Base-by-base conservation (phyloP, 2,113 vertebrate genomes). In the Dicaeum eximium region DNA sequence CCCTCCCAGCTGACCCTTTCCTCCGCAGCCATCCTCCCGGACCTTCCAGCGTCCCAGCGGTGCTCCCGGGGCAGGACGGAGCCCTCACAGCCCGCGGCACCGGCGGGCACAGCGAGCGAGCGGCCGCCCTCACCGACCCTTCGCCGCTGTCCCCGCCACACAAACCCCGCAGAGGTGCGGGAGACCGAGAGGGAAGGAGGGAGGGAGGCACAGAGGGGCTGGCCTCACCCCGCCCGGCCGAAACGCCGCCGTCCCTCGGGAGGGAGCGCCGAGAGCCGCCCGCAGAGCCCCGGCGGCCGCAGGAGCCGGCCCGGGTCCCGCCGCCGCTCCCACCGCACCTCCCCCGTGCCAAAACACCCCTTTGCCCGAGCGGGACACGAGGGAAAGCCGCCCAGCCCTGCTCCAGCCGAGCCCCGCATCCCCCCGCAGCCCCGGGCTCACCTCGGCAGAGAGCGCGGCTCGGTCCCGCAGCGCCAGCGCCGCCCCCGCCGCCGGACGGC, bases 91-190 rank as follows among this genome's bases (percentile, higher is more conserved):
- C 54, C 54, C 1, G 53, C 45, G 37, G 83, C 62, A 33, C 33
- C 2, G 45, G 62, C 15, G 33, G 54, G 5, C 64, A 28, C 38
- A 15, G 38, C 25, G 33, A 28, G 33, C 2, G 38, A 44, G 67
- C 57, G 22, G 13, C 89, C 25, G 0, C 1, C 9, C 4, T 21
- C 47, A 2, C 2, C 2, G 1, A 47, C 7, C 75, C 44, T 37
- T 16, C 9, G 1, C 57, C 71, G 2, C n/a, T 15, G 18, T 19
- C 86, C n/a, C 42, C 0, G 28, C 11, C 7, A 24, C 58, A 21
- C 16, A 17, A 23, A 11, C 42, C 40, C 5, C 78, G 0, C 40
- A 2, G 5, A 31, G 24, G 15, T 2, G 10, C 0, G 27, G 10
- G 22, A 13, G 33, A 12, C 1, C 11, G 4, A 38, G 38, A 12